Conservation (phyloP, 2,797 vertebrate species). For the Phoxinus dragarum region DNA sequence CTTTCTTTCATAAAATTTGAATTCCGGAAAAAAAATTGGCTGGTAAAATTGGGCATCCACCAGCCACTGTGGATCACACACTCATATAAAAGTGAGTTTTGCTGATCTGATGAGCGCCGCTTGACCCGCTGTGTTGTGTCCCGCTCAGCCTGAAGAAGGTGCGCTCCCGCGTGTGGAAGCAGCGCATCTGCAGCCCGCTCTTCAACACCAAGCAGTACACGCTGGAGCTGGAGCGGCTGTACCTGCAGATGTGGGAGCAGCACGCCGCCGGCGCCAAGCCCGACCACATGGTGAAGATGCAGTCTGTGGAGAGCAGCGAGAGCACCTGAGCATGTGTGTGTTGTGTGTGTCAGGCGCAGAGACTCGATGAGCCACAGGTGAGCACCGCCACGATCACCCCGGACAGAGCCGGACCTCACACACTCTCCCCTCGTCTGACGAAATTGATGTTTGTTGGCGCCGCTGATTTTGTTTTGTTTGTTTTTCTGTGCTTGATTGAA, state of each 20-base stretch:
- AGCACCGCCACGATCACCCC: conserved; percentile 46
- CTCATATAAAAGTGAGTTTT: too few relatives aligned
- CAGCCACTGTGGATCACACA: too few relatives aligned
- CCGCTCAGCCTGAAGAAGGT: conserved; percentile 91
- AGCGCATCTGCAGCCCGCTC: conserved; percentile 95
- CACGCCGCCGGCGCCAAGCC: conserved; percentile 89
- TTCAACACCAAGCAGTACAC: conserved; percentile 99
- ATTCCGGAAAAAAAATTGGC: too few relatives aligned
- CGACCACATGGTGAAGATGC: conserved; percentile 88
- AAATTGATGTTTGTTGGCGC: conserved; percentile 33
- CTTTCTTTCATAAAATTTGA: too few relatives aligned
- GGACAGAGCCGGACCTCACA: neutral
- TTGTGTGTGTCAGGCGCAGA: conserved; percentile 48
- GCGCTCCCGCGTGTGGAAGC: conserved; percentile 95
- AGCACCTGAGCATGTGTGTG: conserved; percentile 79
- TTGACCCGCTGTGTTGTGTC: neutral
- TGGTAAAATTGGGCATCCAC: too few relatives aligned
- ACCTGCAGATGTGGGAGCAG: conserved; percentile 98
- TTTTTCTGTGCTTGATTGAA: conserved; percentile 62
- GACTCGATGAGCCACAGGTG: conserved; percentile 72
- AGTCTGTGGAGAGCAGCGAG: conserved; percentile 85
- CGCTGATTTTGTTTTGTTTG: conserved; percentile 47
- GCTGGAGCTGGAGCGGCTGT: conserved; percentile 92
- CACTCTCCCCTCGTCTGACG: neutral
- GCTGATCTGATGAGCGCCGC: too few relatives aligned